Base-by-base conservation (phyloP, 2,888 invertebrate species). In the Leptopilina syphax region DNA sequence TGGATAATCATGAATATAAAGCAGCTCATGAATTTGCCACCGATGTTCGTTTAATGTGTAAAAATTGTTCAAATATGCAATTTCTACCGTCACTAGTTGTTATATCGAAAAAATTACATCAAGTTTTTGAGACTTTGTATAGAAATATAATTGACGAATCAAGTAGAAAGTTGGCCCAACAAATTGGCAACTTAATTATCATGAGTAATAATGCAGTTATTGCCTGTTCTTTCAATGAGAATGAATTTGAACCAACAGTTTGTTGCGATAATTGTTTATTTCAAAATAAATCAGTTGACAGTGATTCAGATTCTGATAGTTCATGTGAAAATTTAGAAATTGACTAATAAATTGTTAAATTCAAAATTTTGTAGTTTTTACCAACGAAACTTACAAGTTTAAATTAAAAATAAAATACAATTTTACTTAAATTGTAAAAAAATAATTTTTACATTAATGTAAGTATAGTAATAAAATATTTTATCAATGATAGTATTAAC, bases 1-100 rank as follows among this genome's bases (percentile, higher is more conserved):
- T 63, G 63, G 63, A 63, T 3, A 63, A 63, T 63, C 63, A 24
- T 18, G 63, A 63, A 24, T 63, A 63, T 8, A 63, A 63, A 63
- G 18, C 24, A 24, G 63, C 63, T 63, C 24, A 63, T 24, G 63
- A 63, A 63, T 63, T 63, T 24, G 18, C 63, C 24, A 24, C 5
- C 8, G 63, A 63, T 63, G 6, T 63, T 63, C 63, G 63, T 24
- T n/a, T 63, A 9, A 63, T 63, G 9, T 63, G 9, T 9, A 24
- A 5, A 63, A 63, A 63, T 63, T 63, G 63, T 18, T 60, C 60
- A 13, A 63, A 63, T 63, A 6, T 63, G 18, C 3, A 63, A 9
- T 63, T 24, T 63, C 24, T 63, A 8, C 63, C 63, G 1, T 63
- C 63, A 24, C 8, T 63, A 7, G 63, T 24, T 24, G 9, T 2